These are phyloP conservation scores for Balaeniceps rex DNA, from an alignment of 2,113 vertebrate species.

Conservation along the genomic window DNA sequence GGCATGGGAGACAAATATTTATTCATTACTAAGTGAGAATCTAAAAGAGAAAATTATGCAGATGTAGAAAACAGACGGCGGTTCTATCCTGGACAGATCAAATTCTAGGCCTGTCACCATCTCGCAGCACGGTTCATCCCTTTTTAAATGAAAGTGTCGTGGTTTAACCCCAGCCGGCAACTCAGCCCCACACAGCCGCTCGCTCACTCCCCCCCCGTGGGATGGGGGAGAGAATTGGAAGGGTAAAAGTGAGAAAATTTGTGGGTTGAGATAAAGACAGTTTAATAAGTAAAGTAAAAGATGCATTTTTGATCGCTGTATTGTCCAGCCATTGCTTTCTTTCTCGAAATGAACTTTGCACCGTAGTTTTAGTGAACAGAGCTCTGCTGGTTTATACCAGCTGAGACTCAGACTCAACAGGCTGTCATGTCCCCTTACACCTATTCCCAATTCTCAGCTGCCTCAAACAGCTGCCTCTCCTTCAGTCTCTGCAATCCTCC, in stretches of 20 bases:
- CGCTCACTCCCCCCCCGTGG: too few relatives aligned
- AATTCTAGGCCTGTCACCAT: background rate
- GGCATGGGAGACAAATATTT: slow-evolving; percentile 36
- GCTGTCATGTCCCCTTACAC: background rate
- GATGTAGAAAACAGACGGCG: background rate
- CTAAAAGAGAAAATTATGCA: background rate
- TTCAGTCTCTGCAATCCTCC: background rate
- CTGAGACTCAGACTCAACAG: background rate
- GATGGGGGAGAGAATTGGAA: too few relatives aligned
- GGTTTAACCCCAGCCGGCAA: too few relatives aligned
- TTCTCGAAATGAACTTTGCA: background rate
- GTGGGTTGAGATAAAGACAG: too few relatives aligned
- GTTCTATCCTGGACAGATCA: background rate
- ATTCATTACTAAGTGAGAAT: slow-evolving; percentile 16
- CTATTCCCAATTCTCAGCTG: background rate
- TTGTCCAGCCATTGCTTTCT: background rate
- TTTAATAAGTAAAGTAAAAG: background rate
- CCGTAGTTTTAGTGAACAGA: background rate
- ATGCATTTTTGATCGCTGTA: background rate
- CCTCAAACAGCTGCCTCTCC: background rate
- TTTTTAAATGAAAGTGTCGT: background rate
- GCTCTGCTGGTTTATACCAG: background rate
- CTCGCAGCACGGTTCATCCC: background rate
- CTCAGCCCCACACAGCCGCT: too few relatives aligned
- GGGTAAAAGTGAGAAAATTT: too few relatives aligned